Evolutionary conservation across 92 coral and sea anemone genomes (phyloP).

Genomic region (Montipora capitata): DNA sequence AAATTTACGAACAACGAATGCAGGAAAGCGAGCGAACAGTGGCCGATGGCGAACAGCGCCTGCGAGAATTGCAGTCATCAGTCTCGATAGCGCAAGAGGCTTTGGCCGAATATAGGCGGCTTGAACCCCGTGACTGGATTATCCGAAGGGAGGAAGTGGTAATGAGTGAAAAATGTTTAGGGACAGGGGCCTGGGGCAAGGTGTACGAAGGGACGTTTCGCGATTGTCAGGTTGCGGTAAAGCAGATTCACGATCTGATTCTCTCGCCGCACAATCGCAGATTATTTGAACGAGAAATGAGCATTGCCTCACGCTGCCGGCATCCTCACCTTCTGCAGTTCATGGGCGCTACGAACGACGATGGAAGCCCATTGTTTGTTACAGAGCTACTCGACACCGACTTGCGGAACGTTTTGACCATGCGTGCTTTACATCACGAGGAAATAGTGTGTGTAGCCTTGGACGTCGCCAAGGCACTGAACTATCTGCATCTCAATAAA

Average conservation of each 20-base stretch:
- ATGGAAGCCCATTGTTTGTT: slow-evolving; percentile 89
- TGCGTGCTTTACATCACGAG: slow-evolving; percentile 93
- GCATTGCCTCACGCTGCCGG: slow-evolving; percentile 96
- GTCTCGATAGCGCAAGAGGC: slow-evolving; percentile 81
- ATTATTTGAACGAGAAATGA: slow-evolving; percentile 97
- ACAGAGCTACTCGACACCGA: slow-evolving; percentile 96
- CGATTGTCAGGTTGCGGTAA: slow-evolving; percentile 91
- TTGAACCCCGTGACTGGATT: slow-evolving; percentile 99
- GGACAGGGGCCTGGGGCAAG: slow-evolving; percentile 97
- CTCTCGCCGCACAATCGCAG: slow-evolving; percentile 98
- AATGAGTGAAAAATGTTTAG: slow-evolving; percentile 78
- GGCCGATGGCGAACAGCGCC: slow-evolving; percentile 62
- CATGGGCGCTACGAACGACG: slow-evolving; percentile 97
- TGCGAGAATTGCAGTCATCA: slow-evolving; percentile 77
- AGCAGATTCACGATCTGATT: slow-evolving; percentile 93
- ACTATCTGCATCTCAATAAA: slow-evolving; percentile 93
- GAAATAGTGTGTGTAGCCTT: slow-evolving; percentile 84
- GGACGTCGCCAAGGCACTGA: slow-evolving; percentile 90
- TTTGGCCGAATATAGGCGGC: slow-evolving; percentile 87
- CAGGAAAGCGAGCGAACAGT: slow-evolving; percentile 59
- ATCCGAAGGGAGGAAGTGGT: slow-evolving; percentile 92
- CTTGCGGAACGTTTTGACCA: slow-evolving; percentile 81
- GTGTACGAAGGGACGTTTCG: slow-evolving; percentile 96
- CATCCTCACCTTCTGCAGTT: slow-evolving; percentile 96
- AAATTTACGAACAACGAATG: slow-evolving; percentile 58